A percentile compares a stretch with the other conserved stretches of the same genome.
Evolutionary conservation across 2,113 vertebrate species (phyloP).

Genomic region (Perca fluviatilis): DNA sequence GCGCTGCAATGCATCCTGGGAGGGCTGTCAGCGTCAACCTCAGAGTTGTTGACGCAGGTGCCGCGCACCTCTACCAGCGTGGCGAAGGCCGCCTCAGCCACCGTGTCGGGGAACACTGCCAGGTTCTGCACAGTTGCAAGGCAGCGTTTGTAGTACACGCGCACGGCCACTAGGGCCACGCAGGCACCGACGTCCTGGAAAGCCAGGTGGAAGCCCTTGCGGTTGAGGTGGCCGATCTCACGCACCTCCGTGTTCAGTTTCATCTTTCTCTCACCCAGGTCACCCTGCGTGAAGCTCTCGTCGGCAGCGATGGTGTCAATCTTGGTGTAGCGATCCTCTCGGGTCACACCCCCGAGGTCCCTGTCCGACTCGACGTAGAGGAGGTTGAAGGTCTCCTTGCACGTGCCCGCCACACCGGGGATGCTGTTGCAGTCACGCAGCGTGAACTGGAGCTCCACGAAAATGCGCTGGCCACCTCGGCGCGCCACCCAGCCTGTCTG

Average conservation of each 20-base stretch:
- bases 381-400: slow-evolving; percentile 98
- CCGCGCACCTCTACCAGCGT: slow-evolving; percentile 96
- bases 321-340: slow-evolving; percentile 89
- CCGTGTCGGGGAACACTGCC: slow-evolving; percentile 93
- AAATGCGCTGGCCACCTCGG: slow-evolving; percentile 92
- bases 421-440: slow-evolving; percentile 98
- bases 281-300: slow-evolving; percentile 97
- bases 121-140: slow-evolving; percentile 90
- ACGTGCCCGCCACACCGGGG: slow-evolving; percentile 92
- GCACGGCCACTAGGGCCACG: slow-evolving; percentile 94
- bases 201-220: slow-evolving; percentile 94
- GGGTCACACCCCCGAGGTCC: slow-evolving; percentile 84
- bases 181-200: slow-evolving; percentile 98
- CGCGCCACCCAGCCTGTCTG: slow-evolving; percentile 95
- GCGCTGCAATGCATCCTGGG: slow-evolving; percentile 98
- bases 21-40: slow-evolving; percentile 90
- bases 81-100: slow-evolving; percentile 92
- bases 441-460: slow-evolving; percentile 97
- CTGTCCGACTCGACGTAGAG: slow-evolving; percentile 92
- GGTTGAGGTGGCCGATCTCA: slow-evolving; percentile 94
- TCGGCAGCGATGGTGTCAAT: slow-evolving; percentile 97
- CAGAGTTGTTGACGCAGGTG: slow-evolving; percentile 91
- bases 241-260: slow-evolving; percentile 98
- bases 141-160: slow-evolving; percentile 97
- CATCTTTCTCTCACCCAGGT: slow-evolving; percentile 97